Base-by-base conservation (phyloP, 2,113 vertebrate genomes). In the Eulemur macaco region DNA sequence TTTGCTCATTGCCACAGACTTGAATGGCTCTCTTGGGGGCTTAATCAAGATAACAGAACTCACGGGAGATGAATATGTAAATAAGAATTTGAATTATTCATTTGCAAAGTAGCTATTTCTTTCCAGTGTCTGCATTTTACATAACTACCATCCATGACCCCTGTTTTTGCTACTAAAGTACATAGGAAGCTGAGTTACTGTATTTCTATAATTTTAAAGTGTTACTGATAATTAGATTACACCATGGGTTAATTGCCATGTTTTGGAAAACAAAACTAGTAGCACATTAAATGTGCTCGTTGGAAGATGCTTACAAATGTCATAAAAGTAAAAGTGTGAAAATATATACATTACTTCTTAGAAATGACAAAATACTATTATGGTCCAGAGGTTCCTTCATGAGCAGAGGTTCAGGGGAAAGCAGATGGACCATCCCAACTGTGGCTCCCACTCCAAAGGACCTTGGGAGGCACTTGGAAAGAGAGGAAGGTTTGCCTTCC, bases 11-110 rank as follows among this genome's bases (percentile, higher is more conserved):
- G 20, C 34, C 8, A 77, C 77, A 58, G 21, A 39, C 45, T 9
- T 86, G n/a, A 71, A n/a, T 17, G 34, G 50, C 58, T 74, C 21
- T 52, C 31, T 64, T 6, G 3, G 6, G 39, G 37, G 21, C 31
- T 74, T 94, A 90, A 88, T 84, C 76, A 93, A 63, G 63, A 93
- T 31, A 60, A 66, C 17, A 85, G 81, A 93, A 84, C 52, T 85
- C 89, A 54, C 2, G 45, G 54, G 71, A 66, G 52, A 63, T 74
- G 15, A 66, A 50, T 52, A 82, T 20, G 29, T 74, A 96, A 96
- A 82, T 89, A 15, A 18, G 20, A 86, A 86, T 88, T 89, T 96
- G 60, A 97, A 91, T 93, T 88, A 93, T 85, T 90, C 14, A 76
- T 76, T 66, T 92, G 58, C 31, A 74, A 76, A 93, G 25, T 80